These are phyloP conservation scores for Drosophila pachea DNA, from an alignment of 1,140 invertebrate species.

Conservation along the genomic window DNA sequence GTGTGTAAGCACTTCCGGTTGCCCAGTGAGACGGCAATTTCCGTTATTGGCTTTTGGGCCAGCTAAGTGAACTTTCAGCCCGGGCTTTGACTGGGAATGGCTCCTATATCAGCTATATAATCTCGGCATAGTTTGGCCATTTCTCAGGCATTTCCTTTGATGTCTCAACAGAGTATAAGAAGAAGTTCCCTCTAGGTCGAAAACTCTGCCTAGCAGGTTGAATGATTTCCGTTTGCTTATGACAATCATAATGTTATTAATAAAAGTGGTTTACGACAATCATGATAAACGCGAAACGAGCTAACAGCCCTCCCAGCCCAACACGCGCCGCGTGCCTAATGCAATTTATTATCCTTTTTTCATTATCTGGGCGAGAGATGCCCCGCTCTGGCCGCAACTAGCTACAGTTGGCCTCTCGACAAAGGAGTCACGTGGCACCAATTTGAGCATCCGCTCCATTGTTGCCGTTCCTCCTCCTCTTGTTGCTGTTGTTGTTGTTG, in stretches of 20 bases:
- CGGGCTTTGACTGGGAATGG: too few relatives aligned
- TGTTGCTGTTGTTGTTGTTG: conserved; percentile 7
- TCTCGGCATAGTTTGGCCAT: too few relatives aligned
- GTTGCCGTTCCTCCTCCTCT: conserved; percentile 10
- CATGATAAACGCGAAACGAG: conserved; percentile 61
- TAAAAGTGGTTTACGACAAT: conserved; percentile 70
- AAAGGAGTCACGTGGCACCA: conserved; percentile 75
- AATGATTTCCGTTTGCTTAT: conserved; percentile 2
- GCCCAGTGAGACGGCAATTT: conserved; percentile 48
- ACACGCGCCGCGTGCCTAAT: conserved; percentile 65
- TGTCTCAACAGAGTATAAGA: too few relatives aligned
- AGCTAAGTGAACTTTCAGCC: conserved; percentile 6
- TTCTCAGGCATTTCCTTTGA: too few relatives aligned
- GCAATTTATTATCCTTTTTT: conserved; percentile 79
- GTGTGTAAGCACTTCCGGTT: conserved; percentile 70
- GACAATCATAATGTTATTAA: conserved; percentile 74
- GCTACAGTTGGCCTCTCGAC: conserved; percentile 44
- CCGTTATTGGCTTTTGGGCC: conserved; percentile 43
- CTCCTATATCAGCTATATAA: too few relatives aligned
- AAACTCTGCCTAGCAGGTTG: neutral
- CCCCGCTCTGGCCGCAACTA: conserved; percentile 36
- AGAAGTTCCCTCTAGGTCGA: too few relatives aligned
- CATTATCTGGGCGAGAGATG: conserved; percentile 66
- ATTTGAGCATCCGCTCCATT: conserved; percentile 65
- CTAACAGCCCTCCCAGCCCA: conserved; percentile 35